These are phyloP conservation scores for Myripristis murdjan DNA, from an alignment of 2,797 vertebrate genomes.

Conservation along the genomic window DNA sequence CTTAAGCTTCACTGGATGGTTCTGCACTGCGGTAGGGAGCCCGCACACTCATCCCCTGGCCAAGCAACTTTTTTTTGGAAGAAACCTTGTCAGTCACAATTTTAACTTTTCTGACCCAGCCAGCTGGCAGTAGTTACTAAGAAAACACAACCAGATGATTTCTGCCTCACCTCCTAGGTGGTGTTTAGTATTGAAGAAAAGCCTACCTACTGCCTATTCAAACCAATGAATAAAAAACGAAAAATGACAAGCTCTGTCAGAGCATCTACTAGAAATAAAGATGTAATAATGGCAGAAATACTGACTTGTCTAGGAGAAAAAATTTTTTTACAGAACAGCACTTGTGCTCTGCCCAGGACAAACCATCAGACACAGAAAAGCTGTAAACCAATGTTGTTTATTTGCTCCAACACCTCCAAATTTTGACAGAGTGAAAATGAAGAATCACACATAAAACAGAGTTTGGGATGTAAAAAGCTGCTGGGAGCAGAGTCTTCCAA, in stretches of 20 bases:
- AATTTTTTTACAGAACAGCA: slow-evolving; percentile 23
- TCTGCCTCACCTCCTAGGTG: slow-evolving; percentile 23
- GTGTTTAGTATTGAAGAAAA: slow-evolving; percentile 25
- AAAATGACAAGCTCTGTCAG: slow-evolving; percentile 35
- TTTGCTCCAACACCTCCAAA: slow-evolving; percentile 49
- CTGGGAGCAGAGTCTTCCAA: slow-evolving; percentile 32
- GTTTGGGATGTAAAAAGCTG: slow-evolving; percentile 17
- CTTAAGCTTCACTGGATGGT: no score
- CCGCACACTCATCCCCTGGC: no score
- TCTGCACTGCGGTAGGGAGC: no score
- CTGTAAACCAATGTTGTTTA: slow-evolving; percentile 52
- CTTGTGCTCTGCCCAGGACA: slow-evolving; percentile 37
- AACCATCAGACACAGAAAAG: slow-evolving; percentile 32
- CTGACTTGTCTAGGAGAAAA: slow-evolving; percentile 28
- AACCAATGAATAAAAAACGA: slow-evolving; percentile 52
- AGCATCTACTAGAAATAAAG: slow-evolving; percentile 35
- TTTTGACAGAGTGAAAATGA: slow-evolving; percentile 56
- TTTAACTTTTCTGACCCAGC: slow-evolving; percentile 10
- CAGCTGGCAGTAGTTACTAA: slow-evolving; percentile 19
- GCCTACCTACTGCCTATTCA: slow-evolving; percentile 27
- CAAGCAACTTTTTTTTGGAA: no score
- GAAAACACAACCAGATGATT: slow-evolving; percentile 54
- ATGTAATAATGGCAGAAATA: slow-evolving; percentile 44
- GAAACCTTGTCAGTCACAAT: slow-evolving; percentile 6
- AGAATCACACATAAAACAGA: slow-evolving; percentile 49